Percentiles rank a stretch among this genome's conserved stretches.
Conservation (phyloP, 2,113 vertebrate genomes). For the Myiagra hebetior region DNA sequence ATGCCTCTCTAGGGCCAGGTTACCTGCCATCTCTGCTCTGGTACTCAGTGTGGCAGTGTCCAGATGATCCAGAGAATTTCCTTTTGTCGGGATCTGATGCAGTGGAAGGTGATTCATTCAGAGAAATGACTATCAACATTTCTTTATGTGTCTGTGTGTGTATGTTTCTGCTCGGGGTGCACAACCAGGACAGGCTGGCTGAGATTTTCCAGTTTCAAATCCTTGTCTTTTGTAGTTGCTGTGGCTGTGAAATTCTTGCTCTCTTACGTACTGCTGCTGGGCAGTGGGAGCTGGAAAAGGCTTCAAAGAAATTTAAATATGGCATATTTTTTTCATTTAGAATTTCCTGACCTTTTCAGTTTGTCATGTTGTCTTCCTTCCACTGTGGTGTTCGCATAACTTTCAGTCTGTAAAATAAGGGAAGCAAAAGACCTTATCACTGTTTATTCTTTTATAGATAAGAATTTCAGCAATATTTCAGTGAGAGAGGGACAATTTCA, state of each 20-base stretch:
- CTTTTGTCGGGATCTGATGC: neutral
- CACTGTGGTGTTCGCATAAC: neutral
- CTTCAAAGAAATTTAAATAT: conserved; percentile 57
- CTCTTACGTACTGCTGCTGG: neutral
- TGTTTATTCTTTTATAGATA: conserved; percentile 13
- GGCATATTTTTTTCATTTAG: conserved; percentile 9
- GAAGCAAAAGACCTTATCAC: neutral
- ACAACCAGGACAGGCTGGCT: neutral
- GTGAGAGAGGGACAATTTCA: neutral
- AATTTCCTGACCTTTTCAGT: conserved; percentile 45
- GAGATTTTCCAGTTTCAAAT: neutral
- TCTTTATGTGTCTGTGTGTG: neutral
- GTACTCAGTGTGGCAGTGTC: neutral
- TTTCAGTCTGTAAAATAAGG: conserved; percentile 20
- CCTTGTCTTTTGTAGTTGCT: neutral
- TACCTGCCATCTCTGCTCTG: neutral
- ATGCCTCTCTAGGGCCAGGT: neutral
- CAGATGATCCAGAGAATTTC: neutral
- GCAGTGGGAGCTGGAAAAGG: neutral
- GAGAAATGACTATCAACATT: fast-evolving
- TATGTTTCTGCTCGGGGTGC: neutral
- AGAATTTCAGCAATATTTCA: neutral
- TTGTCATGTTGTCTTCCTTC: neutral
- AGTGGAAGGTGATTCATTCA: neutral
- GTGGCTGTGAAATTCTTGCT: neutral